phyloP scores from a whole-genome alignment of 2,797 vertebrate species.

The Bradypodion pumilum region DNA sequence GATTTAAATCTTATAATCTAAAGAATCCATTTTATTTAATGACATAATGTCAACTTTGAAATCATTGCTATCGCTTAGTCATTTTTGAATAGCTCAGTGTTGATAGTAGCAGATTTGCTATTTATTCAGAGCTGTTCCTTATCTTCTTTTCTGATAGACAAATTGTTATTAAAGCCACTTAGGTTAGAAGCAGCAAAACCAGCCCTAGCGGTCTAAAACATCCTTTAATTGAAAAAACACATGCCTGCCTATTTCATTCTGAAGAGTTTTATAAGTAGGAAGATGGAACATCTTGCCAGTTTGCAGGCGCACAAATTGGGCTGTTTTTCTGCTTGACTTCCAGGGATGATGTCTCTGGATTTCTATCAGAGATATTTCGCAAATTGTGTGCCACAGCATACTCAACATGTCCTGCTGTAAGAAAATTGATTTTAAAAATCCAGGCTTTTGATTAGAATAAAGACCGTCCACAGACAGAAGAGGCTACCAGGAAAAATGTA shows the following conservation, averaged over 20 bases:
- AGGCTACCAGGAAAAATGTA: not conserved
- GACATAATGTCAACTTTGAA: not conserved
- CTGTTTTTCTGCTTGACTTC: not conserved
- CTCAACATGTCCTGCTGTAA: not conserved
- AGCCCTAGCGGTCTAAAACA: not conserved
- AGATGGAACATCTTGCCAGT: not conserved
- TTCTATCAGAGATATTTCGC: not conserved
- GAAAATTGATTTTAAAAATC: not conserved
- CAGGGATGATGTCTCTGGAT: not conserved
- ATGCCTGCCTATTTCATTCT: not conserved
- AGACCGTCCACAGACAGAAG: not conserved
- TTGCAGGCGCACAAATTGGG: not conserved
- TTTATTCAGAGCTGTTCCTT: not conserved
- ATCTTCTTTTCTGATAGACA: not conserved
- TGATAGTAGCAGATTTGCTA: not conserved
- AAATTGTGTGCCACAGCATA: not conserved
- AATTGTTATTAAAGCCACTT: not conserved
- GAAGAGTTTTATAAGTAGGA: not conserved
- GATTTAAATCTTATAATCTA: not conserved
- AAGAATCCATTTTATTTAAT: not conserved
- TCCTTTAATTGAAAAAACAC: not conserved
- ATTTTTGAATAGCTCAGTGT: not conserved
- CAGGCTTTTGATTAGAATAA: not conserved
- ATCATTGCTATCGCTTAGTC: not conserved
- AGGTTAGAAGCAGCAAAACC: not conserved